A percentile compares a stretch with the other conserved stretches of the same genome.
Conservation (phyloP, 2,888 invertebrate species). For the Branchinecta sandiegonensis region DNA sequence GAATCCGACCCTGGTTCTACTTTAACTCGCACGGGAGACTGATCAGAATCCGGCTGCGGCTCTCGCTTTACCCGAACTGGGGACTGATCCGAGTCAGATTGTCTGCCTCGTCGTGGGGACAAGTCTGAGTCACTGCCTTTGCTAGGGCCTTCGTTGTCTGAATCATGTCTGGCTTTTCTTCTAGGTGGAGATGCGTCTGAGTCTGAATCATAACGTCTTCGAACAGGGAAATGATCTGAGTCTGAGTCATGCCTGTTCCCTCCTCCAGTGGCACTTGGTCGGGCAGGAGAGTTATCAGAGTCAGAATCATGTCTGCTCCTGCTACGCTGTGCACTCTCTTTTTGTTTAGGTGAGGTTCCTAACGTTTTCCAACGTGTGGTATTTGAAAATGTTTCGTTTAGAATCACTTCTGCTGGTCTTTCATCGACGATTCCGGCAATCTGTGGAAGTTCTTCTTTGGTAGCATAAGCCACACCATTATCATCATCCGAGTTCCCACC, state of each 20-base stretch:
- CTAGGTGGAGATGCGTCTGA: constrained; percentile 34
- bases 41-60: not conserved
- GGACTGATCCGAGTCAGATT: constrained; percentile 23
- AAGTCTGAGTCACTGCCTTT: constrained; percentile 27
- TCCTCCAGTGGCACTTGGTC: constrained; percentile 10
- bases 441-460: constrained; percentile 76
- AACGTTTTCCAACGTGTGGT: constrained; percentile 28
- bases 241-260: constrained; percentile 30
- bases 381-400: constrained; percentile 31
- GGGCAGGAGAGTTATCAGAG: constrained; percentile 24
- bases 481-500: constrained; percentile 47
- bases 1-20: constrained; percentile 5
- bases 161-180: constrained; percentile 25
- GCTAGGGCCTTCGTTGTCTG: too few relatives aligned
- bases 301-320: constrained; percentile 30
- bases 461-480: constrained; percentile 47
- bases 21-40: constrained; percentile 7
- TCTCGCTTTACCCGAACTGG: constrained; percentile 23
- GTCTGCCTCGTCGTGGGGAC: constrained; percentile 26
- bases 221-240: constrained; percentile 24
- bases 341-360: constrained; percentile 29
- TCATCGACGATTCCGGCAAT: constrained; percentile 79
- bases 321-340: constrained; percentile 15
- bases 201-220: constrained; percentile 31
- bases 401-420: constrained; percentile 46